Percentiles rank a stretch among this genome's conserved stretches.
These are phyloP conservation scores for Mesorhabditis spiculigera DNA, from an alignment of 2,888 invertebrate genomes.

Conservation along the genomic window DNA sequence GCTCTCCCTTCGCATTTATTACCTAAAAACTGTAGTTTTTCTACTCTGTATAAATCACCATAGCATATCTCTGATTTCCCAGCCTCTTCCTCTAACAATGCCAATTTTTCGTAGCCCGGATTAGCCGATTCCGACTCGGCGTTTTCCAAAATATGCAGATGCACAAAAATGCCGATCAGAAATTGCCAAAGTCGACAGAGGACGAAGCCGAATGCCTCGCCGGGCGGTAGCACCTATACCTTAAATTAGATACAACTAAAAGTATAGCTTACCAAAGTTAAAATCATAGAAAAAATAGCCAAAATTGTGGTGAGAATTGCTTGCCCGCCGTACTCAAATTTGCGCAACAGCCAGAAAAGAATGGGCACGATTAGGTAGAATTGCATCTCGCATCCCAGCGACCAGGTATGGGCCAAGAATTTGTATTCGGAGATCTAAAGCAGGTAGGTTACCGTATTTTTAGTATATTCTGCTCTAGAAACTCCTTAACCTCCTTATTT, in stretches of 20 bases:
- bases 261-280: not conserved
- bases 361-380: slow-evolving; percentile 6
- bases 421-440: slow-evolving; percentile 1
- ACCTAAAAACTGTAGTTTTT: too few species aligned
- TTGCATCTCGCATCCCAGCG: slow-evolving; percentile 5
- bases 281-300: not conserved
- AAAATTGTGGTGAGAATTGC: not conserved
- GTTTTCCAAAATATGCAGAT: not conserved
- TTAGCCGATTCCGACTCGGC: too few species aligned
- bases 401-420: slow-evolving; percentile 3
- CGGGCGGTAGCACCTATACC: not conserved
- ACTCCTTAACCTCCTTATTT: too few species aligned
- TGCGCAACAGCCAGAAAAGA: not conserved
- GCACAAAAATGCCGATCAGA: not conserved
- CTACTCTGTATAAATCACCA: too few species aligned
- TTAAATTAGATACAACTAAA: not conserved
- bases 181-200: slow-evolving; percentile 6
- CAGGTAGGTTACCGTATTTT: too few species aligned
- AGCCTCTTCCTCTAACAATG: too few species aligned
- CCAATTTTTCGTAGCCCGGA: too few species aligned
- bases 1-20: too few species aligned
- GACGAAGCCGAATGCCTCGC: not conserved
- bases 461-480: too few species aligned
- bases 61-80: too few species aligned
- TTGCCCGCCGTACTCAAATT: not conserved